Conservation (phyloP, 2,888 invertebrate genomes). For the Eupithecia inturbata region DNA sequence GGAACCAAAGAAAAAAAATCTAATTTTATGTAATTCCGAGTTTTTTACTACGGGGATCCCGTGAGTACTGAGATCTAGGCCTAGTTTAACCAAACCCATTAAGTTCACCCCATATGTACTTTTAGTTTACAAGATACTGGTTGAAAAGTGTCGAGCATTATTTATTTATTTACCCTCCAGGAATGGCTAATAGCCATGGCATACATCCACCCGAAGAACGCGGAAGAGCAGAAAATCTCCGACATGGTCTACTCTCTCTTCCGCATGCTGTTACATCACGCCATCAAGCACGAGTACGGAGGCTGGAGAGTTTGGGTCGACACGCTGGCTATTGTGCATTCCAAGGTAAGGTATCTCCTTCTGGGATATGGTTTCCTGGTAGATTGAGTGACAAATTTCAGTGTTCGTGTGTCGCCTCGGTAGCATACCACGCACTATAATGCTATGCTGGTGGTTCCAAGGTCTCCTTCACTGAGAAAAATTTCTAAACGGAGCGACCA, state of each 20-base stretch:
- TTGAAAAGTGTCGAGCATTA: too few relatives aligned
- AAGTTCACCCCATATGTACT: too few relatives aligned
- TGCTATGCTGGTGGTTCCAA: too few relatives aligned
- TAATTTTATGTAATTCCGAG: too few relatives aligned
- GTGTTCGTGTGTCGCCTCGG: background rate
- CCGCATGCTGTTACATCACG: slow-evolving; percentile 98
- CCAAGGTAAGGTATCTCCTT: slow-evolving; percentile 88
- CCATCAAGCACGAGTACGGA: slow-evolving; percentile 99
- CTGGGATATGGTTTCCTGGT: background rate
- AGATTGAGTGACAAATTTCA: background rate
- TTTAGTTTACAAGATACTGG: too few relatives aligned
- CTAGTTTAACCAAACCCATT: too few relatives aligned
- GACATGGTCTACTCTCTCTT: slow-evolving; percentile 99
- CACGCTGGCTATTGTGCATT: slow-evolving; percentile 99
- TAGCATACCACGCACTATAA: too few relatives aligned
- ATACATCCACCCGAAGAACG: slow-evolving; percentile 97
- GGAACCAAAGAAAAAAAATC: too few relatives aligned
- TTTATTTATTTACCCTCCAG: slow-evolving; percentile 40
- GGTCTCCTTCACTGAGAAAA: too few relatives aligned
- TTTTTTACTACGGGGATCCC: too few relatives aligned
- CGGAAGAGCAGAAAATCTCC: slow-evolving; percentile 97
- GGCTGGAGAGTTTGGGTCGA: slow-evolving; percentile 99
- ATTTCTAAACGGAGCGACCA: too few relatives aligned
- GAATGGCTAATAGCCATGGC: slow-evolving; percentile 98
- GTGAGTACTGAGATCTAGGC: too few relatives aligned